These are phyloP conservation scores for Zeuzera pyrina DNA, from an alignment of 2,888 invertebrate species.

Conservation along the genomic window DNA sequence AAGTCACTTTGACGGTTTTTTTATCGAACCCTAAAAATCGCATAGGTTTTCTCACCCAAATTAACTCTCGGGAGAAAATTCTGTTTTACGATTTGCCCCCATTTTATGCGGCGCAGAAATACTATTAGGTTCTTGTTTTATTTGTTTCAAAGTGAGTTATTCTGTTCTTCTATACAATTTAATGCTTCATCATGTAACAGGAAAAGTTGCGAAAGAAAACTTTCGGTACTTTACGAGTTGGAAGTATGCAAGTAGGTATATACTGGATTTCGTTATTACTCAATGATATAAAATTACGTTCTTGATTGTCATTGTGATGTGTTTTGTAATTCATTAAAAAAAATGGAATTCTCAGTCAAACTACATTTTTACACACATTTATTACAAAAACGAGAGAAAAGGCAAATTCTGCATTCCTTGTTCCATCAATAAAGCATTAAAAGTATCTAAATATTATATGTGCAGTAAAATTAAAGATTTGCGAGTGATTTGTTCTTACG, in stretches of 20 bases:
- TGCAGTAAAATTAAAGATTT: too few relatives aligned
- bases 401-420: too few relatives aligned
- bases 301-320: too few relatives aligned
- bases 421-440: too few relatives aligned
- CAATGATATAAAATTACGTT: slow-evolving; percentile 10
- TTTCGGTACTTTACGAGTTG: slow-evolving; percentile 10
- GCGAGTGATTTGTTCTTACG: too few relatives aligned
- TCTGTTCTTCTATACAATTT: slow-evolving; percentile 10
- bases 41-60: slow-evolving; percentile 18
- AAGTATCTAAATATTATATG: too few relatives aligned
- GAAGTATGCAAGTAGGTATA: slow-evolving; percentile 14
- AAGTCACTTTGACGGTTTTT: too few relatives aligned
- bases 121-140: slow-evolving; percentile 20
- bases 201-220: slow-evolving; percentile 10
- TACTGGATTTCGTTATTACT: slow-evolving; percentile 13
- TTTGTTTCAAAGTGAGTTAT: slow-evolving; percentile 15
- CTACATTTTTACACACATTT: too few relatives aligned
- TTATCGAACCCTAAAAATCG: too few relatives aligned
- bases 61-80: slow-evolving; percentile 21
- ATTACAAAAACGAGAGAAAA: too few relatives aligned
- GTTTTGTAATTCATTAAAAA: too few relatives aligned
- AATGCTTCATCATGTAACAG: slow-evolving; percentile 12
- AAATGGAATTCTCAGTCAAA: too few relatives aligned
- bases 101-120: slow-evolving; percentile 25
- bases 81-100: slow-evolving; percentile 21